Base-by-base conservation (phyloP, 2,113 vertebrate genomes). In the Aphyosemion australe region DNA sequence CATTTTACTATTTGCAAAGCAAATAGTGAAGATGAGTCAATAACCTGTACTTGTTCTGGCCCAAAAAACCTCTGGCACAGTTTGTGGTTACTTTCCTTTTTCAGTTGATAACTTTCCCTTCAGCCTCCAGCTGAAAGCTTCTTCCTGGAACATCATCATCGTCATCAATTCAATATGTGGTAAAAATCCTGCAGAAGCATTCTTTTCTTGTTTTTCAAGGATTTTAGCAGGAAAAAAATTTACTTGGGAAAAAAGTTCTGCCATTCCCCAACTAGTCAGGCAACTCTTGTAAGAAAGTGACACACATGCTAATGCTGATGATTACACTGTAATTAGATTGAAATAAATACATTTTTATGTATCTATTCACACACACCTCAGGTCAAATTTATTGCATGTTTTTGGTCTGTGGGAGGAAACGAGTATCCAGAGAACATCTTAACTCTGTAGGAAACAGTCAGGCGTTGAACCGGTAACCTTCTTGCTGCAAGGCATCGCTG, bases 71-170 rank as follows among this genome's bases (percentile, higher is more conserved):
- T 52, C 45, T 65, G 48, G 39, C 34, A 71, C 6, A 13, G 6
- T 5, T 39, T 43, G 43, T 41, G 57, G 42, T 11, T 32, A 20
- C 39, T 45, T 60, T 18, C 20, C 19, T 8, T 20, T 58, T 34
- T 34, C 18, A 21, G 32, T 31, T 50, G 49, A 43, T 31, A 66
- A 21, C 19, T 37, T 63, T 48, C 8, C n/a, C 19, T 47, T 4
- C 31, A 55, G 37, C 61, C 61, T 74, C 55, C n/a, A 37, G 72
- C 63, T 61, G 48, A 54, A 74, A 69, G 8, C n/a, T 16, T 8
- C 12, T 52, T 56, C 45, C 16, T 21, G 51, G 12, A 64, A 55
- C 18, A 53, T 48, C 45, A 59, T 48, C 45, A 16, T 41, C 14
- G 41, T 20, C 19, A 41, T 20, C 0, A 58, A 13, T 49, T 62